Base-by-base conservation (phyloP, 2,888 invertebrate species). In the Flabesymbios commensalis region DNA sequence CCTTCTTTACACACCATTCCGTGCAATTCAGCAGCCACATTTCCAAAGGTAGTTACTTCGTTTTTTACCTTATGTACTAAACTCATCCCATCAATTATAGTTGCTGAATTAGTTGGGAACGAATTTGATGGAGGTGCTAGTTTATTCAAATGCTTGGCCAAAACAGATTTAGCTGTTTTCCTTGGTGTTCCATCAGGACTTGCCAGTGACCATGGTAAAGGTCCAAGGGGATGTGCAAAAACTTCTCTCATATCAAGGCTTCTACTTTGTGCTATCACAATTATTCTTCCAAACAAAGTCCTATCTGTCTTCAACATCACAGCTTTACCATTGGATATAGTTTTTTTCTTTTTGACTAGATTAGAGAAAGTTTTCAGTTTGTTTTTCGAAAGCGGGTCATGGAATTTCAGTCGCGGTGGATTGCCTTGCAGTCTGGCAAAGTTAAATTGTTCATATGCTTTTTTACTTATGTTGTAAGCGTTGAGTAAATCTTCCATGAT, bases 81-180 rank as follows among this genome's bases (percentile, higher is more conserved):
- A 26, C 36, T 57, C 64, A 70, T 66, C 10, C 61, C 63, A 57
- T 65, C 69, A 29, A 68, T 47, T 28, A 68, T 32, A 19, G 43
- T 49, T 4, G 57, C 64, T 29, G 64, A 64, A 29, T 29, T 31
- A 4, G 29, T 41, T 36, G 52, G 61, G 17, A 62, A 32, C n/a
- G 29, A 53, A 51, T n/a, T 64, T 61, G 52, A 59, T 61, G 22
- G 51, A 36, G 28, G 52, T 36, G 17, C 31, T 55, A 42, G 57
- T 59, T 43, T 64, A 52, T 39, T 33, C 22, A 33, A 59, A 14
- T 47, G 28, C n/a, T 47, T 42, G 14, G 67, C 63, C 49, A 65
- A 67, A 3, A 62, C 45, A 14, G 68, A 57, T 28, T 67, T 24
- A 42, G 62, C 60, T 14, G 69, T 68, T 29, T 69, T 65, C 24